Base-by-base conservation (phyloP, 92 coral and sea anemone species). In the Epizoanthus scotinus region DNA sequence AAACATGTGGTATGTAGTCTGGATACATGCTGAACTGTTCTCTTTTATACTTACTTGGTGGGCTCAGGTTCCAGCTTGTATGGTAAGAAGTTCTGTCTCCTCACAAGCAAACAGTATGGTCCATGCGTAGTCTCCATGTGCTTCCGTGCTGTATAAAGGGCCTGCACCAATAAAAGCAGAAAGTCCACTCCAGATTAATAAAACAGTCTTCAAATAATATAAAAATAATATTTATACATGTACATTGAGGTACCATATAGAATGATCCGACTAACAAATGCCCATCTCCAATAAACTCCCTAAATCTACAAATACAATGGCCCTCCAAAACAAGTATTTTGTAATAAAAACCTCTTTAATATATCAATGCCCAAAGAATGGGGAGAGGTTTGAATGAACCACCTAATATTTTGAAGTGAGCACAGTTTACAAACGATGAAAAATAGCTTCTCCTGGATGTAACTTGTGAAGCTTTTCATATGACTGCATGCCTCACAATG, bases 111-210 rank as follows among this genome's bases (percentile, higher is more conserved):
- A 79, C 99, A 95, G 77, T 95, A 95, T 22, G 99, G 99, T 24
- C 95, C 93, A 71, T 93, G 93, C n/a, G 98, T 85, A 54, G 99
- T 95, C 80, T 95, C 98, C 99, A 95, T 93, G 91, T 95, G 97
- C 49, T 95, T 95, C 49, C 97, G 85, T 1, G 99, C 99, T 25
- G 95, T 94, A 79, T 95, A 95, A 78, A 95, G 84, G 14, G 99
- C 99, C 98, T 95, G 70, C n/a, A 47, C 73, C 38, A 65, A 52
- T 50, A 63, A 42, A 79, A 77, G 21, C 17, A 31, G 31, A 49
- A 28, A 9, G 31, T 28, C 36, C 22, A 71, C 29, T 13, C 13
- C n/a, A 15, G 28, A 6, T 6, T 12, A 77, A 54, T 52, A 0
- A 26, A 29, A 2, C 13, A 29, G 8, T 14, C n/a, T 53, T 28